A percentile compares a stretch with the other conserved stretches of the same genome.
These are phyloP conservation scores for Zoanthus solanderi DNA, from an alignment of 92 coral and sea anemone genomes.

Conservation along the genomic window DNA sequence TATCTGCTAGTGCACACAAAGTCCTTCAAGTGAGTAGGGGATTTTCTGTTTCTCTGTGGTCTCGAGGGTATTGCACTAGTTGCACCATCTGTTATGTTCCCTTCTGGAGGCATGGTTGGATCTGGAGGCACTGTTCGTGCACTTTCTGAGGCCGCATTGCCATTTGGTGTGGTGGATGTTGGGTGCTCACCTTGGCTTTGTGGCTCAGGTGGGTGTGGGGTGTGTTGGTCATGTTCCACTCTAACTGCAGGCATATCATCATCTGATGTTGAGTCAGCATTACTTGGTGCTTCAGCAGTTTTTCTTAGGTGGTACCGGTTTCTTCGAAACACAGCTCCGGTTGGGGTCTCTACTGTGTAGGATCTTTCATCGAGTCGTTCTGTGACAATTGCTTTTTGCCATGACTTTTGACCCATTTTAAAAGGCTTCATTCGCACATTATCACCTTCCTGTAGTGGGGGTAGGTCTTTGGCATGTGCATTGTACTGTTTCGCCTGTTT, in stretches of 20 bases:
- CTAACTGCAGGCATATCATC: background rate
- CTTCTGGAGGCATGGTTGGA: background rate
- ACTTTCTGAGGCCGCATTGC: background rate
- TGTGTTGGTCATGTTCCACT: background rate
- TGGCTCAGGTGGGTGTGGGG: constrained; percentile 2
- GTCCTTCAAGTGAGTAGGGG: constrained; percentile 25
- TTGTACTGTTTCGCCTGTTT: constrained; percentile 34
- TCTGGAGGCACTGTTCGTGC: background rate
- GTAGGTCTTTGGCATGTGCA: constrained; percentile 19
- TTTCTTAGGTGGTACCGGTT: constrained; percentile 49
- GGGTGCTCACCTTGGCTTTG: background rate
- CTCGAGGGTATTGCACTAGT: no score
- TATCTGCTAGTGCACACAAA: background rate
- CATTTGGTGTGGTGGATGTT: background rate
- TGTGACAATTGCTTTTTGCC: constrained; percentile 47
- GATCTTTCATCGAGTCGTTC: constrained; percentile 53
- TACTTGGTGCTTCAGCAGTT: constrained; percentile 10
- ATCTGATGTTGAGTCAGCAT: no score
- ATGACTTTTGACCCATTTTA: constrained; percentile 35
- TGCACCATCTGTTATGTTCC: no score
- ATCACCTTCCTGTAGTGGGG: constrained; percentile 17
- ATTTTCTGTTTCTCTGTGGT: background rate
- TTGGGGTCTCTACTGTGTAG: constrained; percentile 40
- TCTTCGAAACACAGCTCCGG: constrained; percentile 42
- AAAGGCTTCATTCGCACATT: constrained; percentile 52